phyloP scores from a whole-genome alignment of 2,797 vertebrate genomes.

The Enteromius afrohamiltoni region DNA sequence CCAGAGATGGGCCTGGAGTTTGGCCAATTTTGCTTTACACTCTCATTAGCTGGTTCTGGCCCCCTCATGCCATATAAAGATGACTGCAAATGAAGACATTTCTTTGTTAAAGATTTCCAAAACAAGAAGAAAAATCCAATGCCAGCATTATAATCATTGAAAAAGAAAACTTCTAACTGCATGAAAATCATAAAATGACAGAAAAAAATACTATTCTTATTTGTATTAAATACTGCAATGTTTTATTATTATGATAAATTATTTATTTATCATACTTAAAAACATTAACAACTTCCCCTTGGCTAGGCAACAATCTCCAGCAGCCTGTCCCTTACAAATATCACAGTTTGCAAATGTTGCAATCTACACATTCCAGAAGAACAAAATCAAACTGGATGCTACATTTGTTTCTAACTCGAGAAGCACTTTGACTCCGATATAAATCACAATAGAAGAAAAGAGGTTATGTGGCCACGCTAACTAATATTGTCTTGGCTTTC shows the following conservation, averaged over 20 bases:
- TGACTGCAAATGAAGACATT: background rate
- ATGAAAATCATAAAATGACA: background rate
- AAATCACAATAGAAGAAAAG: background rate
- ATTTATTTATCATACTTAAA: background rate
- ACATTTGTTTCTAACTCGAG: background rate
- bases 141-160: background rate
- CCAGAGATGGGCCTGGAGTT: background rate
- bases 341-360: background rate
- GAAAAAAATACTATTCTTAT: too few species aligned
- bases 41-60: background rate
- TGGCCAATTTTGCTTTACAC: background rate
- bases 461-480: background rate
- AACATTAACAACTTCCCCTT: background rate
- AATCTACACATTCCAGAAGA: background rate
- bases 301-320: background rate
- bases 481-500: background rate
- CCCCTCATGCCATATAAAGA: background rate
- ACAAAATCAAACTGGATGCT: background rate
- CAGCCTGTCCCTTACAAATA: background rate
- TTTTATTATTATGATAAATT: background rate
- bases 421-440: background rate
- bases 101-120: background rate
- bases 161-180: background rate
- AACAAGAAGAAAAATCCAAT: background rate
- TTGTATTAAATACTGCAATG: too few species aligned